A percentile compares a stretch with the other conserved stretches of the same genome.
These are phyloP conservation scores for Fragum sueziense DNA, from an alignment of 2,888 invertebrate species.

Conservation along the genomic window DNA sequence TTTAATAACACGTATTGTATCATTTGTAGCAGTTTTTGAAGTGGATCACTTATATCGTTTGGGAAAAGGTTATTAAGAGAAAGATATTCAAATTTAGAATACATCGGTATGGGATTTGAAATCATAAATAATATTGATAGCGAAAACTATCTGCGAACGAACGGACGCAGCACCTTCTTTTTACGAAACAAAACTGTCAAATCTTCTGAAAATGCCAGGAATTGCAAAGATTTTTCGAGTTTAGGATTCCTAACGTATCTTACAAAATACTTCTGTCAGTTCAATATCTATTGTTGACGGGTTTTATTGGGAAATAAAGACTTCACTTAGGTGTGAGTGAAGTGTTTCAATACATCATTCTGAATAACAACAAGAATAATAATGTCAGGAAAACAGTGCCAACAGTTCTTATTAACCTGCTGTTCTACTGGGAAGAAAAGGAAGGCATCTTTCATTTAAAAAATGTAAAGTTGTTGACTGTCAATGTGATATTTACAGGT, in stretches of 20 bases:
- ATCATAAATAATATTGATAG: no score
- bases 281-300: not conserved
- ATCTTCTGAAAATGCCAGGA: not conserved
- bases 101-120: not conserved
- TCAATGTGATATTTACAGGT: no score
- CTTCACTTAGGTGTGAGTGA: constrained; percentile 1
- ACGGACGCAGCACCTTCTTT: not conserved
- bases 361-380: not conserved
- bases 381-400: not conserved
- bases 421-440: no score
- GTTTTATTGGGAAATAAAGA: constrained; percentile 22
- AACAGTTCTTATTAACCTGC: not conserved
- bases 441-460: no score
- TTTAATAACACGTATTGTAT: no score
- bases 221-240: constrained; percentile 14
- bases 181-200: not conserved
- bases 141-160: not conserved
- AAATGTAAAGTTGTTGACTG: no score
- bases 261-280: constrained; percentile 5
- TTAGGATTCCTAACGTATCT: constrained; percentile 10
- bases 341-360: constrained; percentile 7
- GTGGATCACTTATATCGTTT: no score
- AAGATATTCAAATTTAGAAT: not conserved
- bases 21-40: no score
- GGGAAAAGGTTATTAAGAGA: no score